Conservation (phyloP, 2,113 vertebrate genomes). For the Sterrhoptilus dennistouni region DNA sequence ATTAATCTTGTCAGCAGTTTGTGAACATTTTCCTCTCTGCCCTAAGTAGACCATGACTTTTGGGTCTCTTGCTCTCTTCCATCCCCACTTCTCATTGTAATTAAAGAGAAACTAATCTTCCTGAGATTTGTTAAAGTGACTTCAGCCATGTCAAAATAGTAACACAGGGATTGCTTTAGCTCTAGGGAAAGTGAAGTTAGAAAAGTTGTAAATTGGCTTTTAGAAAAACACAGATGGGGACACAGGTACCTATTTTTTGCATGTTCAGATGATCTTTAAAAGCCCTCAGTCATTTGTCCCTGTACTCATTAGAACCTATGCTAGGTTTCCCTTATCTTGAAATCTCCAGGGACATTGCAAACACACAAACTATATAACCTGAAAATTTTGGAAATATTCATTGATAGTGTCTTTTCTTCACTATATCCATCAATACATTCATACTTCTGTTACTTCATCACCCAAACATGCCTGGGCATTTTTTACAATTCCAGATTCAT, state of each 20-base stretch:
- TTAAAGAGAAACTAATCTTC: background rate
- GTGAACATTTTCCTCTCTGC: constrained; percentile 68
- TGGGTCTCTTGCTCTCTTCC: constrained; percentile 35
- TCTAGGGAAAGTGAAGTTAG: background rate
- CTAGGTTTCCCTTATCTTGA: background rate
- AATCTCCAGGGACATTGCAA: background rate
- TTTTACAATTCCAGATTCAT: background rate
- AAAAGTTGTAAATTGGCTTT: background rate
- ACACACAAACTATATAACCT: background rate
- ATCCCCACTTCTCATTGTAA: constrained; percentile 25
- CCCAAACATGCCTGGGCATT: background rate
- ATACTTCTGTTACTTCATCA: background rate
- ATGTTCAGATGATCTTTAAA: background rate
- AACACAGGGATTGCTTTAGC: background rate
- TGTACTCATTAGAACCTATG: background rate
- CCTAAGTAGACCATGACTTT: constrained; percentile 72
- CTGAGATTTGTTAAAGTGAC: background rate
- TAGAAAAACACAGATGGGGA: background rate
- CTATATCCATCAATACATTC: background rate
- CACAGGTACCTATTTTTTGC: background rate
- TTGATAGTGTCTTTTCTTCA: background rate
- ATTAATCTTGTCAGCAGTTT: constrained; percentile 91
- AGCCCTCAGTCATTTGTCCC: background rate
- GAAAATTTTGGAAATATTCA: background rate
- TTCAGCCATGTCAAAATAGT: background rate